These are phyloP conservation scores for Elysia crispata DNA, from an alignment of 2,888 invertebrate species.

Conservation along the genomic window DNA sequence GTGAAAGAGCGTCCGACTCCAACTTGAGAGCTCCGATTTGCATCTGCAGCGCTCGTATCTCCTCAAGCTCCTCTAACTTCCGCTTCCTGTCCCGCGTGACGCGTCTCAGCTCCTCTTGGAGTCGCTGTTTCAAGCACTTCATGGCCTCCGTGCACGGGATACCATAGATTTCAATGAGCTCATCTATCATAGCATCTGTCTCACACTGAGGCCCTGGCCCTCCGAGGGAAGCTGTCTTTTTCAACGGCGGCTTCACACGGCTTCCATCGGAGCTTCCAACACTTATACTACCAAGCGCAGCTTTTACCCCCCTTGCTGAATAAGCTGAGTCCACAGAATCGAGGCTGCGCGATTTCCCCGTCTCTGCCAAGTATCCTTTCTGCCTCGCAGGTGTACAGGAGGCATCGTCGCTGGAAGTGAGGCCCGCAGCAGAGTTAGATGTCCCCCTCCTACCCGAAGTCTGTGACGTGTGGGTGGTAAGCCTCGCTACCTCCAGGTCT, in stretches of 20 bases:
- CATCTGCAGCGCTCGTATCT: slow-evolving; percentile 73
- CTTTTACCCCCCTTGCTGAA: background rate
- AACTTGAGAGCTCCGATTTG: slow-evolving; percentile 70
- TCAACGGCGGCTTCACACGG: slow-evolving; percentile 39
- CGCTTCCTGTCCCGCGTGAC: slow-evolving; percentile 76
- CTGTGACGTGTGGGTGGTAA: slow-evolving; percentile 45
- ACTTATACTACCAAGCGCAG: too few species aligned
- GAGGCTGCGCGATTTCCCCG: slow-evolving; percentile 55
- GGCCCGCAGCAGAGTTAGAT: too few species aligned
- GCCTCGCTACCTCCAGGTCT: slow-evolving; percentile 68
- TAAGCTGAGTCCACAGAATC: slow-evolving; percentile 46
- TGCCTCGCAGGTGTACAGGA: too few species aligned
- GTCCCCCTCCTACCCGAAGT: slow-evolving; percentile 33
- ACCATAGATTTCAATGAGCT: slow-evolving; percentile 72
- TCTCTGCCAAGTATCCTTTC: slow-evolving; percentile 48
- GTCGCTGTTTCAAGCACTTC: slow-evolving; percentile 74
- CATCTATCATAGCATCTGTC: slow-evolving; percentile 71
- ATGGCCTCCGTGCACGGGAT: slow-evolving; percentile 74
- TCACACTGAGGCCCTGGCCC: slow-evolving; percentile 63
- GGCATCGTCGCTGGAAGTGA: too few species aligned
- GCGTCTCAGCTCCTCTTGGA: slow-evolving; percentile 79
- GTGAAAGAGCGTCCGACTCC: slow-evolving; percentile 57
- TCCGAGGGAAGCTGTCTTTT: slow-evolving; percentile 48
- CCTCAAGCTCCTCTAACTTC: slow-evolving; percentile 78
- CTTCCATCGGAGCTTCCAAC: too few species aligned